Conservation (phyloP, 1,140 invertebrate genomes). For the Platyscapa corneri region DNA sequence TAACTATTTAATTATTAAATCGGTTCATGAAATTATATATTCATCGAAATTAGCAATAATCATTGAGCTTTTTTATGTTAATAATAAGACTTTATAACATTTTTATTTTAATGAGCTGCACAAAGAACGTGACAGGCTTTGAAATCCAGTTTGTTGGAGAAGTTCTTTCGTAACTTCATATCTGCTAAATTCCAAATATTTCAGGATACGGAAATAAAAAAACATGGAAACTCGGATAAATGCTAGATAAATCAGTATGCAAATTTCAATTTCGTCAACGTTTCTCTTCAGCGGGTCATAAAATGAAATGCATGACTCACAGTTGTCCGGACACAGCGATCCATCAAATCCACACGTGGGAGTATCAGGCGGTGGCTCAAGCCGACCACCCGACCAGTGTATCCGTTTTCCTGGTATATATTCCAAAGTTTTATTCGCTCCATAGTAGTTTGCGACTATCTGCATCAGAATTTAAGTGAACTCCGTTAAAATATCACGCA, state of each 20-base stretch:
- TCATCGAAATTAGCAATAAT: too few species aligned
- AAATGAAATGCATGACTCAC: slow-evolving; percentile 38
- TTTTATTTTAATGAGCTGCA: too few species aligned
- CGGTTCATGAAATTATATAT: too few species aligned
- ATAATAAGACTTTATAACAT: too few species aligned
- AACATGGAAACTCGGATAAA: not conserved
- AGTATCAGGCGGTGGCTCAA: slow-evolving; percentile 85
- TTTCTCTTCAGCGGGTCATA: not conserved
- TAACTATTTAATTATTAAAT: too few species aligned
- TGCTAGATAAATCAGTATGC: not conserved
- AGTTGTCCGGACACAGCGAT: slow-evolving; percentile 86
- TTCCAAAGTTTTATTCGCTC: slow-evolving; percentile 82
- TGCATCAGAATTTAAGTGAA: slow-evolving; percentile 64
- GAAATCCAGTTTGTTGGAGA: not conserved
- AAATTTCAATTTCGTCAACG: not conserved
- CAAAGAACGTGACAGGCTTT: not conserved
- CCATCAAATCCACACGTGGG: slow-evolving; percentile 95
- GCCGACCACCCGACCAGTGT: slow-evolving; percentile 89
- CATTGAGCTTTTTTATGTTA: too few species aligned
- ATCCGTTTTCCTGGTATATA: slow-evolving; percentile 83
- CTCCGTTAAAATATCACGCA: not conserved
- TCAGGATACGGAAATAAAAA: not conserved
- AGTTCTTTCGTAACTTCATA: not conserved
- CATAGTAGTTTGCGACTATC: slow-evolving; percentile 92
- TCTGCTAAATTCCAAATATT: not conserved